These are phyloP conservation scores for Pipistrellus pygmaeus DNA, from an alignment of 2,797 vertebrate genomes.

Conservation along the genomic window DNA sequence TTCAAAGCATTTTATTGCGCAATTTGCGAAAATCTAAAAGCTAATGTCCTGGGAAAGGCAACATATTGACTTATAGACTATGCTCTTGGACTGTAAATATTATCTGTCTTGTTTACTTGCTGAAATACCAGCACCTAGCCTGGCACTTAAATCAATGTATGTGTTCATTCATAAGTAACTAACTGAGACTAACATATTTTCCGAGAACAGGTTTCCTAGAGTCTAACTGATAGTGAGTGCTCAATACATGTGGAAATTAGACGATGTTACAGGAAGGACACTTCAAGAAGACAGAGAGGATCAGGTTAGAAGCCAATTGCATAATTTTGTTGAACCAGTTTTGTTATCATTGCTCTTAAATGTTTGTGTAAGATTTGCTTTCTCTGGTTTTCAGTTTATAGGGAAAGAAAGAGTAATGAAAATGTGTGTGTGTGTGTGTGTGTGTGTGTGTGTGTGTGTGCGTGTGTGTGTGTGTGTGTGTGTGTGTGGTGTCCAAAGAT, in stretches of 20 bases:
- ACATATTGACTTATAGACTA: neutral
- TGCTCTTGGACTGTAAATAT: neutral
- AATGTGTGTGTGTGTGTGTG: neutral
- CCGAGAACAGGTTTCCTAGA: neutral
- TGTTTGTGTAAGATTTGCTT: slow-evolving; percentile 4
- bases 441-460: neutral
- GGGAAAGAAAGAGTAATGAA: slow-evolving; percentile 46
- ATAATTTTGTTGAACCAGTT: neutral
- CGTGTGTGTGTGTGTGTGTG: neutral
- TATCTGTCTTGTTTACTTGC: neutral
- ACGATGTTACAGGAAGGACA: neutral
- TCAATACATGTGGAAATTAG: slow-evolving; percentile 39
- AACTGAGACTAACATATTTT: neutral
- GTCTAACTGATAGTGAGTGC: neutral
- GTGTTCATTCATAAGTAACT: neutral
- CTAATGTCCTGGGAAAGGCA: neutral
- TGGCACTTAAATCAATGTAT: neutral
- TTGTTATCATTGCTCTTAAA: neutral
- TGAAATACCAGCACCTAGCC: neutral
- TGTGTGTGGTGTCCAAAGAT: neutral
- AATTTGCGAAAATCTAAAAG: neutral
- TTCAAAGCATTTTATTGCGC: neutral
- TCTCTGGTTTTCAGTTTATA: neutral
- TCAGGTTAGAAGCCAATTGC: neutral
- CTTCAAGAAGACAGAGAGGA: neutral